Conservation (phyloP, 1,140 invertebrate genomes). For the Brachionus angularis region DNA sequence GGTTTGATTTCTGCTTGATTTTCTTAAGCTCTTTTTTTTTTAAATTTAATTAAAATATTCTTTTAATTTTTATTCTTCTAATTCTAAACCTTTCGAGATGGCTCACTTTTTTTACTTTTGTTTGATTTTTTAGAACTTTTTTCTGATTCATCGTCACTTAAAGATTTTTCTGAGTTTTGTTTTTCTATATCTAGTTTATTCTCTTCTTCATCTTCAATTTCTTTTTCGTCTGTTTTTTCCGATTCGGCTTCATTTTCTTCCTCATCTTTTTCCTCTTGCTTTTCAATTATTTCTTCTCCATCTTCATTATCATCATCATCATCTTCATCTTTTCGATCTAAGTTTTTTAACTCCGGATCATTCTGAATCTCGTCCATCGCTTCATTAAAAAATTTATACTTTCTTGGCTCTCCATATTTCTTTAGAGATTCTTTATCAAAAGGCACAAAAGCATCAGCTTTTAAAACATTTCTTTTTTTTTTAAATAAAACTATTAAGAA, state of each 20-base stretch:
- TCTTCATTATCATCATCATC: not conserved
- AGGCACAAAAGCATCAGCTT: slow-evolving; percentile 60
- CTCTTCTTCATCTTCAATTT: slow-evolving; percentile 46
- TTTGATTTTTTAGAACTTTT: not conserved
- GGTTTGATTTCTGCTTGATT: no score
- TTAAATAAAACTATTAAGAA: slow-evolving; percentile 22
- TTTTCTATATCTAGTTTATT: slow-evolving; percentile 46
- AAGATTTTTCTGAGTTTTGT: slow-evolving; percentile 46
- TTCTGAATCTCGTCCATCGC: slow-evolving; percentile 66
- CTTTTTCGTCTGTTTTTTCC: slow-evolving; percentile 55
- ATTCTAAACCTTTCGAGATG: no score
- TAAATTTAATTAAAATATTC: no score
- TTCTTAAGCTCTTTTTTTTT: no score
- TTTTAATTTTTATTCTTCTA: no score
- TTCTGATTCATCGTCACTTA: slow-evolving; percentile 43
- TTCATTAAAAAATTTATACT: slow-evolving; percentile 66
- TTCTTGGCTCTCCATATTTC: slow-evolving; percentile 66
- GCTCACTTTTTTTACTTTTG: not conserved
- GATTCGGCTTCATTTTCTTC: slow-evolving; percentile 60
- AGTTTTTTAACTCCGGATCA: slow-evolving; percentile 51
- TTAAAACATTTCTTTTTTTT: slow-evolving; percentile 58
- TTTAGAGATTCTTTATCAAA: slow-evolving; percentile 64
- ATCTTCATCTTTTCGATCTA: not conserved
- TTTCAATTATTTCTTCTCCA: not conserved
- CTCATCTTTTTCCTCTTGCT: not conserved